Percentiles rank a stretch among this genome's conserved stretches.
Conservation (phyloP, 2,113 vertebrate species). For the Glaucomys volans region DNA sequence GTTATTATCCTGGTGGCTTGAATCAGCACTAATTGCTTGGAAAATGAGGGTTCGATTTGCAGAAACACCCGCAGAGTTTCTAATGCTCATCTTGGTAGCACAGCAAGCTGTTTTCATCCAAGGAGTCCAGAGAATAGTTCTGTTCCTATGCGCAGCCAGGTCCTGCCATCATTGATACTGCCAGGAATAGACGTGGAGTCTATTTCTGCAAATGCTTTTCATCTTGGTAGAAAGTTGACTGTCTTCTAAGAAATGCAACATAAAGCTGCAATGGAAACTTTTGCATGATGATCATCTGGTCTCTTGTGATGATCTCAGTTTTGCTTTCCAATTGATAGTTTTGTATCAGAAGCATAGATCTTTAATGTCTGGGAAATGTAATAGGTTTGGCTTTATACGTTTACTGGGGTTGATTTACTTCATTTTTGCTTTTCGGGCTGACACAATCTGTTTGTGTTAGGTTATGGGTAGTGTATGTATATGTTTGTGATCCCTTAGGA, state of each 20-base stretch:
- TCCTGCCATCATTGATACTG: constrained; percentile 16
- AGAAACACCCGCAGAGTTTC: constrained; percentile 42
- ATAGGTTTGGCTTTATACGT: neutral
- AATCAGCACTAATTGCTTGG: constrained; percentile 66
- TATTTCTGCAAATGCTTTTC: constrained; percentile 51
- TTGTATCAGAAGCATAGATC: neutral
- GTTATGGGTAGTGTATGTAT: neutral
- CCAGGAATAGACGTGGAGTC: neutral
- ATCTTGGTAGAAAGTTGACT: neutral
- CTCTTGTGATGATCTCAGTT: neutral
- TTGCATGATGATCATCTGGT: neutral
- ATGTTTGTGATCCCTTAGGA: neutral
- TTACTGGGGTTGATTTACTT: neutral
- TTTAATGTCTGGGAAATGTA: neutral
- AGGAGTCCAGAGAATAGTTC: neutral
- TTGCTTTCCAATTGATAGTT: constrained; percentile 31
- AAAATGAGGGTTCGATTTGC: constrained; percentile 57
- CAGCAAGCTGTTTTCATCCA: constrained; percentile 2
- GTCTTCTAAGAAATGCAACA: constrained; percentile 21
- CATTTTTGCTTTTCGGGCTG: neutral
- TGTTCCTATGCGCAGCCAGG: neutral
- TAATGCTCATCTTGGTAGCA: constrained; percentile 22
- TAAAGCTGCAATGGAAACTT: constrained; percentile 20
- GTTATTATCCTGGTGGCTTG: neutral
- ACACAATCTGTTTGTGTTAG: neutral